A percentile compares a stretch with the other conserved stretches of the same genome.
phyloP scores from a whole-genome alignment of 2,113 vertebrate genomes.

The Poicephalus meyeri region DNA sequence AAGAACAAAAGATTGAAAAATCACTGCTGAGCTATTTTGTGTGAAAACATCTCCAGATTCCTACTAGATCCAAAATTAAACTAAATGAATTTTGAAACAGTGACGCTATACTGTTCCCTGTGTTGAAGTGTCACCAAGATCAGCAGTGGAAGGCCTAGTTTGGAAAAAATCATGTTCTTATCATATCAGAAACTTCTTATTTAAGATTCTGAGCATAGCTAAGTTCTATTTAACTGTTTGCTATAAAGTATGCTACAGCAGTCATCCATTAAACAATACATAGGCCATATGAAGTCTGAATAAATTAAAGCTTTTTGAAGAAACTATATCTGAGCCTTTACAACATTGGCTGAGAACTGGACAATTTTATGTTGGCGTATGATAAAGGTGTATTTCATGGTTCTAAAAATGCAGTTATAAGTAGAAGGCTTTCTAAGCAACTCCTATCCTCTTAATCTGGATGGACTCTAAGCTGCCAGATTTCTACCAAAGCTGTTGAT shows the following conservation, averaged over 20 bases:
- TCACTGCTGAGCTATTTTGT: not conserved
- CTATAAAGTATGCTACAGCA: not conserved
- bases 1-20: not conserved
- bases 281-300: not conserved
- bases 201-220: not conserved
- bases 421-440: not conserved
- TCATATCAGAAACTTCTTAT: not conserved
- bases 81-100: not conserved
- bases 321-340: not conserved
- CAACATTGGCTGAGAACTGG: not conserved
- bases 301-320: not conserved
- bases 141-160: not conserved
- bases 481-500: not conserved
- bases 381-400: not conserved
- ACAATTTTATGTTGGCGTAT: not conserved
- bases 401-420: not conserved
- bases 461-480: not conserved
- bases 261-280: not conserved
- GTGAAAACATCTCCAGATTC: not conserved
- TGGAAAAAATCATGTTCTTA: not conserved
- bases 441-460: not conserved
- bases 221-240: not conserved
- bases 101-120: not conserved
- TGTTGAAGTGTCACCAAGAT: not conserved
- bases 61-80: not conserved